These are phyloP conservation scores for Sebastes variabilis DNA, from an alignment of 2,797 vertebrate genomes.

Conservation along the genomic window DNA sequence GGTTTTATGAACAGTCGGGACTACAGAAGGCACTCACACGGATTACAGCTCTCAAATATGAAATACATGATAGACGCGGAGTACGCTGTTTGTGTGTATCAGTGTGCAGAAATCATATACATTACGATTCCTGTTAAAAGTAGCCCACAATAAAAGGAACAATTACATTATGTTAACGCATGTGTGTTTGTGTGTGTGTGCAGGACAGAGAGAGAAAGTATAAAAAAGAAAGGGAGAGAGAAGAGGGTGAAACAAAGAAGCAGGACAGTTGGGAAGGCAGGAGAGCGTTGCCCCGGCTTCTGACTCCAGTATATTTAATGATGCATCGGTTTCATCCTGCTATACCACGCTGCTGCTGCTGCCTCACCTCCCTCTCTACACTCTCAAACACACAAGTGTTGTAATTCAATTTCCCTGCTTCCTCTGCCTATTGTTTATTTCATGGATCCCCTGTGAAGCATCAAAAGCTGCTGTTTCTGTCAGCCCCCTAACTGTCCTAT, in stretches of 20 bases:
- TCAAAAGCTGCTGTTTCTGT: constrained; percentile 94
- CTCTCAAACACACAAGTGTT: constrained; percentile 78
- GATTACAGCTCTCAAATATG: constrained; percentile 53
- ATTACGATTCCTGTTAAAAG: constrained; percentile 30
- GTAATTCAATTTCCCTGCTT: constrained; percentile 88
- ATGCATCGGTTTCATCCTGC: constrained; percentile 74
- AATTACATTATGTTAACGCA: not conserved
- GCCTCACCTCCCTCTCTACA: constrained; percentile 56
- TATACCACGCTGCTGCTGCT: constrained; percentile 65
- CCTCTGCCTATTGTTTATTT: constrained; percentile 96
- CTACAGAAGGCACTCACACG: constrained; percentile 7
- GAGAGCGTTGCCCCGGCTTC: constrained; percentile 57
- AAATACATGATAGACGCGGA: constrained; percentile 28
- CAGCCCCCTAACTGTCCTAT: constrained; percentile 94
- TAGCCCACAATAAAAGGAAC: not conserved
- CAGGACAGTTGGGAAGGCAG: constrained; percentile 46
- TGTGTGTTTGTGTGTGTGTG: constrained; percentile 16
- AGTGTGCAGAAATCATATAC: constrained; percentile 7
- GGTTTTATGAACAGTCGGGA: constrained; percentile 64
- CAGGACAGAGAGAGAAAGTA: constrained; percentile 1
- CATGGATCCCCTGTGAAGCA: constrained; percentile 96
- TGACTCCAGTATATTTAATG: constrained; percentile 79
- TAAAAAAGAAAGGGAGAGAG: not conserved
- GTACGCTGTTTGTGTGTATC: constrained; percentile 6
- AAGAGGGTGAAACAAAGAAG: constrained; percentile 49